Conservation (phyloP, 2,797 vertebrate species). For the Monodelphis domestica region DNA sequence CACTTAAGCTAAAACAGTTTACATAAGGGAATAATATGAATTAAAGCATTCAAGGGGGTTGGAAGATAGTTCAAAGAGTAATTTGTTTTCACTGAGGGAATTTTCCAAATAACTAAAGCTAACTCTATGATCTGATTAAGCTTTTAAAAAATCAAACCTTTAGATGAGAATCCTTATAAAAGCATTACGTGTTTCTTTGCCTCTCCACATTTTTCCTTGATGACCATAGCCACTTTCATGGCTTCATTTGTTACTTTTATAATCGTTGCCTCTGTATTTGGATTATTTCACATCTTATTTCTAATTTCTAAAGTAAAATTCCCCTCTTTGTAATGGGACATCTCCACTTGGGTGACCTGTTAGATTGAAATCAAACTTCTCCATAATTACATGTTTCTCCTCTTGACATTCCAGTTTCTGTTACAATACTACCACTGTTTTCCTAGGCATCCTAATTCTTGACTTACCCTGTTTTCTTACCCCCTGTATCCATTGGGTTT, state of each 20-base stretch:
- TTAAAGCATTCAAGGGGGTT: neutral
- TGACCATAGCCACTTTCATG: too few species aligned
- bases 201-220: too few species aligned
- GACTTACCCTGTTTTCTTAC: neutral
- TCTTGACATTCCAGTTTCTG: neutral
- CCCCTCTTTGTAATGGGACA: neutral
- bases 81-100: neutral
- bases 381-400: neutral
- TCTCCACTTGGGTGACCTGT: neutral
- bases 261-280: neutral
- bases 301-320: neutral
- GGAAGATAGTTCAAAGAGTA: neutral
- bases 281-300: neutral
- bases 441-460: neutral
- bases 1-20: neutral
- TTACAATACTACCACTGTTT: neutral
- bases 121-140: neutral
- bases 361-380: neutral
- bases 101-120: neutral
- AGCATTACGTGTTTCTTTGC: neutral
- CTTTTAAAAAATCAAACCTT: neutral
- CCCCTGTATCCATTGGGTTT: neutral
- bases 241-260: neutral
- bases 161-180: neutral
- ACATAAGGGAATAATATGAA: neutral